These are phyloP conservation scores for Dascyllus trimaculatus DNA, from an alignment of 2,113 vertebrate genomes.

Conservation along the genomic window DNA sequence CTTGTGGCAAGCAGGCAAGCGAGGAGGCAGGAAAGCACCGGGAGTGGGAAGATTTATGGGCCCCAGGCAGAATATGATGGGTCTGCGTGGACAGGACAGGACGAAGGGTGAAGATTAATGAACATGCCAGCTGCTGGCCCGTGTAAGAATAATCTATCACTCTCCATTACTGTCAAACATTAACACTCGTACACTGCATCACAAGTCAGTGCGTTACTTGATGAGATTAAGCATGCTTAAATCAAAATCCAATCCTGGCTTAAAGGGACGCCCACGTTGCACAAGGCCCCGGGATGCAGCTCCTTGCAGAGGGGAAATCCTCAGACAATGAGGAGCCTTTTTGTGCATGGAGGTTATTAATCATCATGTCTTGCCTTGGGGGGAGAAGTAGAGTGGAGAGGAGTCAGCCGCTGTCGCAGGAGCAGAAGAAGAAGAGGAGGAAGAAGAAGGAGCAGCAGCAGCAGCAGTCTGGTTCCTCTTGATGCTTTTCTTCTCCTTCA, in stretches of 20 bases:
- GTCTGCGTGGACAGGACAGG: constrained; percentile 89
- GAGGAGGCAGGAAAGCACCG: constrained; percentile 47
- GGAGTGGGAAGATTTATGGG: constrained; percentile 81
- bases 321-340: constrained; percentile 71
- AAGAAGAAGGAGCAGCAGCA: constrained; percentile 38
- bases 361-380: constrained; percentile 94
- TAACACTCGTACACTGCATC: constrained; percentile 92
- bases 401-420: constrained; percentile 79
- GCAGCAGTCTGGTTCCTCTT: constrained; percentile 89
- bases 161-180: constrained; percentile 99
- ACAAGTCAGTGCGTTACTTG: constrained; percentile 82
- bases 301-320: constrained; percentile 47
- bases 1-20: constrained; percentile 61
- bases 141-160: constrained; percentile 96
- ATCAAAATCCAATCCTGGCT: constrained; percentile 59
- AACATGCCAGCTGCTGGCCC: constrained; percentile 95
- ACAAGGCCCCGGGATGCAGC: constrained; percentile 57
- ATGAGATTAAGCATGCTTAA: constrained; percentile 74
- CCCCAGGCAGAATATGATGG: constrained; percentile 83
- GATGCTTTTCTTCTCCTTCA: constrained; percentile 97
- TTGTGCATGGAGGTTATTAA: constrained; percentile 72
- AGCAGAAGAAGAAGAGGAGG: constrained; percentile 68
- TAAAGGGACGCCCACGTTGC: constrained; percentile 57
- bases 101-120: constrained; percentile 94
- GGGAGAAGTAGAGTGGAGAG: constrained; percentile 91